Base-by-base conservation (phyloP, 2,888 invertebrate species). In the Epirrita christyi region DNA sequence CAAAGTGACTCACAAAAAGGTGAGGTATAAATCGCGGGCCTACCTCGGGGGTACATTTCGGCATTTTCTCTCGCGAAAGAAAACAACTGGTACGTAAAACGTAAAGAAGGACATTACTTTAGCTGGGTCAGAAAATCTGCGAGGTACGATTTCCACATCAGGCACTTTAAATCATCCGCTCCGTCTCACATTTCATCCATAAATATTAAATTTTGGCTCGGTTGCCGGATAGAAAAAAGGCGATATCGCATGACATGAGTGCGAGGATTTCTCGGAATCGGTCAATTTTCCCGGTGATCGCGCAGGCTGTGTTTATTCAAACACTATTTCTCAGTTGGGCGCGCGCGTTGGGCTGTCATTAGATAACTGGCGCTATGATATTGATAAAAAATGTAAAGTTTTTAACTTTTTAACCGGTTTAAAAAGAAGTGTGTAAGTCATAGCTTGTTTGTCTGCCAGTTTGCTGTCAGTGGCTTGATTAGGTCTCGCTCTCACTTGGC, bases 101-200 rank as follows among this genome's bases (percentile, higher is more conserved):
- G 85, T 83, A 84, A 83, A 86, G 85, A 81, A 86, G 85, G 87
- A 88, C 88, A 86, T 87, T 85, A 86, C 84, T 86, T 83, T 86
- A 86, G 85, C 76, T 83, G 88, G 90, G 88, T 90, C 90, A 90
- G 87, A 89, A 90, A 90, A 90, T 89, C 88, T 88, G 85, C 84
- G 85, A 86, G 79, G 77, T 86, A 85, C 86, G 81, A 88, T 90
- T 91, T 89, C 85, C 88, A 89, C 91, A 86, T 91, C 86, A 86
- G 86, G 86, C 86, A 88, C 85, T 90, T 89, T 88, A 90, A 90
- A 91, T 92, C 91, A 90, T 89, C 73, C 86, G 89, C 89, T 84
- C 78, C 83, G 89, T 84, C 83, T 89, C 87, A 92, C 88, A 88
- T 88, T 90, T 89, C 88, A 86, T 86, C 90, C 86, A 90, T 92